Conservation (phyloP, 2,888 invertebrate genomes). For the Resseliella maxima region DNA sequence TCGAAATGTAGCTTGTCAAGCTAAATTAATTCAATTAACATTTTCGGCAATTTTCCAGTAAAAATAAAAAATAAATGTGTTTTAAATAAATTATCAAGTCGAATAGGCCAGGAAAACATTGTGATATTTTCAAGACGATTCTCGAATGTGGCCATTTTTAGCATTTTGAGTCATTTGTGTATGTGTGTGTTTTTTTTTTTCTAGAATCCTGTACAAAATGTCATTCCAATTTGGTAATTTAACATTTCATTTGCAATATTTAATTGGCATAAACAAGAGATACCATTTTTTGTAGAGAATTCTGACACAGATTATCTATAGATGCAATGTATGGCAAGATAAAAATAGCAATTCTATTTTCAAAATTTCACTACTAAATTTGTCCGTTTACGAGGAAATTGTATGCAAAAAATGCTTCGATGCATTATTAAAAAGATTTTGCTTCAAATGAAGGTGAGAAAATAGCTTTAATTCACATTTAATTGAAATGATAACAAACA, state of each 20-base stretch:
- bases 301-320: too few species aligned
- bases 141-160: background rate
- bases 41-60: background rate
- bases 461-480: background rate
- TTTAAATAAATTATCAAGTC: background rate
- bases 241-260: too few species aligned
- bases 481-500: background rate
- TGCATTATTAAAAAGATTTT: background rate
- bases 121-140: too few species aligned
- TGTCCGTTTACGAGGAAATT: background rate
- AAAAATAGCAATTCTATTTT: background rate
- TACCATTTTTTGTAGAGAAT: too few species aligned
- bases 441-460: background rate
- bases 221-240: too few species aligned
- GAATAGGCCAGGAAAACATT: too few species aligned
- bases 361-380: background rate
- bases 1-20: background rate
- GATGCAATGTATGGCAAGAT: too few species aligned
- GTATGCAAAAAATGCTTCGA: background rate
- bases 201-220: too few species aligned
- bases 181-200: too few species aligned
- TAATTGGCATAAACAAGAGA: too few species aligned
- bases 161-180: too few species aligned
- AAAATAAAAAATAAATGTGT: too few species aligned
- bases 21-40: slow-evolving; percentile 14